These are phyloP conservation scores for Cyanoliseus patagonus DNA, from an alignment of 2,113 vertebrate species.

Conservation along the genomic window DNA sequence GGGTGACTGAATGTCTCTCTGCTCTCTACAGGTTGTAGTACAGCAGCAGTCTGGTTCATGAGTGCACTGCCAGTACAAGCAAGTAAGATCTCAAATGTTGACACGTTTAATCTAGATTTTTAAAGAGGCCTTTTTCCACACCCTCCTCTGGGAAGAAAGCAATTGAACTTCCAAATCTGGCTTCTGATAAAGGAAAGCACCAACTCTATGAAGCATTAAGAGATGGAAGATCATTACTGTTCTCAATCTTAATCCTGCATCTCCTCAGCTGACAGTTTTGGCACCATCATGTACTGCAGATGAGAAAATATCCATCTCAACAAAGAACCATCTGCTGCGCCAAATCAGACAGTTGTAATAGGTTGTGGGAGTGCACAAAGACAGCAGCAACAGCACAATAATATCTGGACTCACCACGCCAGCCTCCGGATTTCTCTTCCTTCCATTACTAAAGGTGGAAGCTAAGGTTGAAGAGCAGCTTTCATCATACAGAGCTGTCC, in stretches of 20 bases:
- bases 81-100: not conserved
- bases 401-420: constrained; percentile 86
- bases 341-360: not conserved
- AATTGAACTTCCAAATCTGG: not conserved
- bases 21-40: not conserved
- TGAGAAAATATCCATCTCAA: not conserved
- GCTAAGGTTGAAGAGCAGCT: constrained; percentile 98
- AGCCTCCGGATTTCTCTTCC: constrained; percentile 96
- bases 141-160: not conserved
- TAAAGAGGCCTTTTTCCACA: not conserved
- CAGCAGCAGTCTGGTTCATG: not conserved
- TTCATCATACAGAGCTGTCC: constrained; percentile 95
- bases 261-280: not conserved
- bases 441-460: constrained; percentile 97
- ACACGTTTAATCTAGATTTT: not conserved
- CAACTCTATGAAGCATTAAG: not conserved
- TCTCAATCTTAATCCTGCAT: not conserved
- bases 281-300: not conserved
- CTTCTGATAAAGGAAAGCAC: not conserved
- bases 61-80: not conserved
- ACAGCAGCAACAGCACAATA: not conserved
- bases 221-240: not conserved
- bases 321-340: not conserved
- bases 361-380: not conserved
- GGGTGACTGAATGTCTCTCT: not conserved